Conservation (phyloP, 1,140 invertebrate species). For the Lanistes nyassanus region DNA sequence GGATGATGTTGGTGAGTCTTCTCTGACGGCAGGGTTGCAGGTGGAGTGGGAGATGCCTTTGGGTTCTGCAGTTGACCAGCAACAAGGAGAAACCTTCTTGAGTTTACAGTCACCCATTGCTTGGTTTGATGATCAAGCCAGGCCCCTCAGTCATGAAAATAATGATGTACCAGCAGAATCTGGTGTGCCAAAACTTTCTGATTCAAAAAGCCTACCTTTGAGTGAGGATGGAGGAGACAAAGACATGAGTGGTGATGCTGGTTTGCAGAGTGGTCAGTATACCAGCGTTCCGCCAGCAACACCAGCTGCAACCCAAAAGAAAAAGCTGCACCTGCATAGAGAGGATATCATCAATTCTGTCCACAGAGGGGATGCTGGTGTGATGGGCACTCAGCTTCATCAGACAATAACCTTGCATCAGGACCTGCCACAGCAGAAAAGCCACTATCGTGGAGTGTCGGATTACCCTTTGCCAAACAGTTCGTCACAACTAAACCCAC, state of each 20-base stretch:
- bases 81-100: no score
- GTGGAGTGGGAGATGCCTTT: no score
- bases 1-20: no score
- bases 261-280: background rate
- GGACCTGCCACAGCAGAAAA: background rate
- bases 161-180: background rate
- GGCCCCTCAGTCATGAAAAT: background rate
- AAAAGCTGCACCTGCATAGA: constrained; percentile 3
- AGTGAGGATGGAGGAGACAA: background rate
- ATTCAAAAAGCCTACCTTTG: background rate
- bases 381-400: constrained; percentile 10
- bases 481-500: no score
- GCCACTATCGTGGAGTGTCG: no score
- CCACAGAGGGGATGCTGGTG: background rate
- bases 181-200: background rate
- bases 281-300: background rate
- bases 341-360: constrained; percentile 13
- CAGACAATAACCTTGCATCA: constrained; percentile 17
- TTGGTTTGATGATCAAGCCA: background rate
- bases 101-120: background rate
- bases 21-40: no score
- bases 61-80: no score
- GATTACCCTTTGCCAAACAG: no score
- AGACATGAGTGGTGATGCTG: background rate
- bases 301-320: background rate